These are phyloP conservation scores for Typhlichthys eigenmanni DNA, from an alignment of 2,797 vertebrate genomes.

Conservation along the genomic window DNA sequence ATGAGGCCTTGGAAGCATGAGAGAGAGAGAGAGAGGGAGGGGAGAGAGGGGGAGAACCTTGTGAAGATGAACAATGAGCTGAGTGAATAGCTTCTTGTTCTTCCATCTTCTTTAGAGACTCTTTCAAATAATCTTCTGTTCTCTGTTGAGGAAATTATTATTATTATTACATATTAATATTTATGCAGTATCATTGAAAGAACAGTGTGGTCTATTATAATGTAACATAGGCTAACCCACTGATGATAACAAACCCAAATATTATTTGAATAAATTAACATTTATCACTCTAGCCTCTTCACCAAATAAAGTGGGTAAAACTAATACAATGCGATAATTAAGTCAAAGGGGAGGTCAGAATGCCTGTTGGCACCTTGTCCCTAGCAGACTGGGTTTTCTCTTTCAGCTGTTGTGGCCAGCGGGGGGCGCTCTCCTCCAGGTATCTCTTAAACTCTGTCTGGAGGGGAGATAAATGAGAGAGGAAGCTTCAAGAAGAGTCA, in stretches of 20 bases:
- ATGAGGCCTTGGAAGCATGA: background rate
- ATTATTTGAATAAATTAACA: too few relatives aligned
- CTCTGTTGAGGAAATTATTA: slow-evolving; percentile 43
- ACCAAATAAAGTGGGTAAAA: too few relatives aligned
- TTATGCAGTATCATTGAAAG: background rate
- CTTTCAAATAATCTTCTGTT: slow-evolving; percentile 48
- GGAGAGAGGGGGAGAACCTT: slow-evolving; percentile 30
- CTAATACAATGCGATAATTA: too few relatives aligned
- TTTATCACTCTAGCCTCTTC: too few relatives aligned
- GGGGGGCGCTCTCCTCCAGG: slow-evolving; percentile 59
- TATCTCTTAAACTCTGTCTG: slow-evolving; percentile 74
- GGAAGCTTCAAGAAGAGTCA: too few relatives aligned
- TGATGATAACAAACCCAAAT: too few relatives aligned
- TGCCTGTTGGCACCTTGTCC: slow-evolving; percentile 48
- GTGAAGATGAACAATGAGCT: slow-evolving; percentile 13
- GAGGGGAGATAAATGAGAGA: slow-evolving; percentile 3
- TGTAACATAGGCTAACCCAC: too few relatives aligned
- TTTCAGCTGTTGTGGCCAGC: slow-evolving; percentile 65
- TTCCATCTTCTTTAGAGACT: slow-evolving; percentile 34
- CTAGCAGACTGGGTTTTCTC: slow-evolving; percentile 56
- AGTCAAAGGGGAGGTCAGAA: background rate
- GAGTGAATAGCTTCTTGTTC: slow-evolving; percentile 25
- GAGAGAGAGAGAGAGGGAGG: background rate
- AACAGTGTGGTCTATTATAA: background rate
- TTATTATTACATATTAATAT: too few relatives aligned